Percentiles rank a stretch among this genome's conserved stretches.
phyloP scores from a whole-genome alignment of 2,797 vertebrate species.

The Mormyrus proboscirostris region DNA sequence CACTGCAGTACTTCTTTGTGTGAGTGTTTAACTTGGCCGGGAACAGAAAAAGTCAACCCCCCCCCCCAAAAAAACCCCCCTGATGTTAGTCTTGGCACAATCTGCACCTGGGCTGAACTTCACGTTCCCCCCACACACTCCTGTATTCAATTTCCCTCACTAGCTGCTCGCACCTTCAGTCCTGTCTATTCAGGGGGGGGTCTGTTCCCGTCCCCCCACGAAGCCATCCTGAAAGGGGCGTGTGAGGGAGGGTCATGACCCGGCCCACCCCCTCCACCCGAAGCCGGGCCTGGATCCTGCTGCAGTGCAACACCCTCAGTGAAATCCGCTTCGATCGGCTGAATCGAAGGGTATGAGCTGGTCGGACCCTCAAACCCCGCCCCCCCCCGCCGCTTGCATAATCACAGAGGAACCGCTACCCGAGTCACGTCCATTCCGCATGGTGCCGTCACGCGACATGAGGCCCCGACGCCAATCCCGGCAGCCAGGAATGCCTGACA shows the following conservation, averaged over 20 bases:
- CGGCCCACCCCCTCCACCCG: not conserved
- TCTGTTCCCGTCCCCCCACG: not conserved
- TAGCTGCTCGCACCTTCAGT: not conserved
- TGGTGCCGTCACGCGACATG: not conserved
- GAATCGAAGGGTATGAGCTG: not conserved
- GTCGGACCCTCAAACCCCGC: not conserved
- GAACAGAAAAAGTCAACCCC: not conserved
- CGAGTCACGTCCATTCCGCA: not conserved
- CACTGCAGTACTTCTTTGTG: conserved; percentile 25
- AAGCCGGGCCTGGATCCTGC: not conserved
- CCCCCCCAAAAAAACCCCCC: not conserved
- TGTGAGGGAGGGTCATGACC: not conserved
- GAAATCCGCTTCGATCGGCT: not conserved
- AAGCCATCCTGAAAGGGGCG: not conserved
- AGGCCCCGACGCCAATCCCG: not conserved
- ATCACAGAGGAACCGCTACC: not conserved
- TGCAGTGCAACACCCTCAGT: not conserved
- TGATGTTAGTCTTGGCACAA: not conserved
- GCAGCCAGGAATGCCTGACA: not conserved
- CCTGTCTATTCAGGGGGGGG: not conserved
- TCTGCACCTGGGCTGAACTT: not conserved
- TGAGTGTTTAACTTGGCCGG: conserved; percentile 22
- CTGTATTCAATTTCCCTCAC: not conserved
- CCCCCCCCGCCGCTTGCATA: conserved; percentile 16
- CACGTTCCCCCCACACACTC: not conserved